These are phyloP conservation scores for Argyresthia albistria DNA, from an alignment of 2,888 invertebrate genomes.

Conservation along the genomic window DNA sequence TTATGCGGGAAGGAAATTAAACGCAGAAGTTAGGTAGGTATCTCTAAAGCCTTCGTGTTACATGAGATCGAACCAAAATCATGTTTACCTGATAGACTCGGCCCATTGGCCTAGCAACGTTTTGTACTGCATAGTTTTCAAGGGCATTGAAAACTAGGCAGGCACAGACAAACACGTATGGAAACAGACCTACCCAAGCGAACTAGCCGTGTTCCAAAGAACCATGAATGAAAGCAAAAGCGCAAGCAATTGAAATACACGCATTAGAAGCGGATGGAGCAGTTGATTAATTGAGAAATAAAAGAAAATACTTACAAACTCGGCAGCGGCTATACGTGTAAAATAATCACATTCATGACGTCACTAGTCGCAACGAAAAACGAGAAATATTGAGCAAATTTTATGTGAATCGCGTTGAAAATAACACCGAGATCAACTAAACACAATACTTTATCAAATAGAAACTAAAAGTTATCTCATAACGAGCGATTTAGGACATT, in stretches of 20 bases:
- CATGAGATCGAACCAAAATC: not conserved
- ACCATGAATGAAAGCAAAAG: slow-evolving; percentile 59
- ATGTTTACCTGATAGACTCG: not conserved
- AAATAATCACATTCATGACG: slow-evolving; percentile 70
- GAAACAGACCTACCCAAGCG: slow-evolving; percentile 35
- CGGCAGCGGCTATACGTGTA: slow-evolving; percentile 68
- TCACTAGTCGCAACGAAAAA: slow-evolving; percentile 71
- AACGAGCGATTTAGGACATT: slow-evolving; percentile 63
- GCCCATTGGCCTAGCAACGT: slow-evolving; percentile 39
- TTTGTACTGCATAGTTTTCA: slow-evolving; percentile 70
- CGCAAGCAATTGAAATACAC: slow-evolving; percentile 30
- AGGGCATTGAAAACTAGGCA: slow-evolving; percentile 50
- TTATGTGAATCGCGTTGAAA: slow-evolving; percentile 49
- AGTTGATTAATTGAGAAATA: slow-evolving; percentile 53
- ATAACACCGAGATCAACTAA: slow-evolving; percentile 51
- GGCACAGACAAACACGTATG: slow-evolving; percentile 13
- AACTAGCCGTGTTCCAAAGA: slow-evolving; percentile 27
- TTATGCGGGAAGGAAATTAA: slow-evolving; percentile 21
- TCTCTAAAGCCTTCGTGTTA: too few species aligned
- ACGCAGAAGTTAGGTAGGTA: not conserved
- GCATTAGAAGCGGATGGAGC: slow-evolving; percentile 30
- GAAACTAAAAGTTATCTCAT: slow-evolving; percentile 56
- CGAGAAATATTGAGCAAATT: slow-evolving; percentile 66
- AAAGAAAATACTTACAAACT: slow-evolving; percentile 70
- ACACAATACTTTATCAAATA: slow-evolving; percentile 57